Evolutionary conservation across 2,888 invertebrate genomes (phyloP), one percentile per base, ranked within the genome.

Genomic region (Pycnomerus fuliginosus): DNA sequence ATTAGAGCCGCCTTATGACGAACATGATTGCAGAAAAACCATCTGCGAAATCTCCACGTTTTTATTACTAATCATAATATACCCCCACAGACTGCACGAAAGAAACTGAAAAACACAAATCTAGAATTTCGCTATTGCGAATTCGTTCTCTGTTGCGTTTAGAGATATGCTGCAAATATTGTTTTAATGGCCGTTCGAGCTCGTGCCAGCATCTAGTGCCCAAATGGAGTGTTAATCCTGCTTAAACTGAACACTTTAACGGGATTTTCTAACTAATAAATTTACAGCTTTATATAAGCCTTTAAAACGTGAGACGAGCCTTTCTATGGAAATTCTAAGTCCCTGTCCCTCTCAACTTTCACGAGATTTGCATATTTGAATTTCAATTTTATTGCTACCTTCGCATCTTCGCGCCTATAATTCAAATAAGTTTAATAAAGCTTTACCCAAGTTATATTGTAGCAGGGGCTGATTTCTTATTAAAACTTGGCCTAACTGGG

Each of bases 271-370:
- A 71, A 73, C 73, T 73, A 74, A 76, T 78, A 78, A 78, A 78
- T 77, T 77, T 70, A 62, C 68, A 73, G 77, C 77, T 78, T 76
- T 76, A 75, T 75, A 74, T 77, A 77, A 78, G 76, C 77, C 74
- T 74, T 73, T 68, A 69, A 69, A 65, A 68, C 62, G 65, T 61
- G 60, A 67, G 62, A 63, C 58, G 62, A 55, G 61, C 55, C 57
- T 54, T 58, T 60, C 57, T 62, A 63, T 64, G 66, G 65, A 69
- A 64, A 68, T 67, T 61, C 62, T 53, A 58, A 64, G 60, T 64
- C 62, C 61, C 53, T 55, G 56, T 59, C 55, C 51, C 61, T 61
- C 58, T 56, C 57, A 58, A 61, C 58, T 56, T 60, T 52, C 48
- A 35, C 56, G 55, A 62, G 67, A 67, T 69, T 67, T 67, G 64